Evolutionary conservation across 2,888 invertebrate species (phyloP), one percentile per base, ranked within the genome.

Genomic region (Drosophila koepferae): DNA sequence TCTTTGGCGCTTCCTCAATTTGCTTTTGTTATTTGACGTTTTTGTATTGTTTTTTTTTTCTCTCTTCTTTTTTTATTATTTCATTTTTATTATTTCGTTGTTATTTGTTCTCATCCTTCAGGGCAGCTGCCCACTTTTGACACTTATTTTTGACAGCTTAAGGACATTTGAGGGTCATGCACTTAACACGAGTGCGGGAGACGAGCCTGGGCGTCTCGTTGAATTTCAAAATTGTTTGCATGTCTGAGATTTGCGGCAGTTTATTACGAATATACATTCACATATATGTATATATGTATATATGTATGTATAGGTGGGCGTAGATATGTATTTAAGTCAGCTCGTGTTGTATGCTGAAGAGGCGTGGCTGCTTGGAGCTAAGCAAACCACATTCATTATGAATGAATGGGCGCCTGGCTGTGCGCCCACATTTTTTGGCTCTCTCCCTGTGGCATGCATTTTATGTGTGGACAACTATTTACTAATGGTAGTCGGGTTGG

Each of bases 141-240:
- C 82, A 81, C 82, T 85, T 80, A 85, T 85, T 85, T 86, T 72
- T 84, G 86, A 84, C 83, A 86, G 82, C 84, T 86, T 86, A 86
- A 86, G 85, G 85, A 86, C 85, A 86, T 86, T 86, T 86, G 85
- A 80, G 85, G 85, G 85, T 86, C 85, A 86, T 82, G 78, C 74
- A 78, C 72, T 78, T 72, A 60, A 40, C 69, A 71, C 46, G 49
- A 71, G 56, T 44, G 70, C 23, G n/a, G 38, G 23, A 2, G 12
- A 40, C 41, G 55, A 18, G 28, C n/a, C 55, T 41, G 54, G 28
- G 10, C 16, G 3, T 36, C 54, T 65, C 28, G 54, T 54, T 48
- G 54, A 67, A 67, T 59, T 61, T 44, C 62, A 56, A 71, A 77
- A 77, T 80, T 77, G 80, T 77, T 77, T 75, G 77, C 74, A 72